These are phyloP conservation scores for Chiridota heheva DNA, from an alignment of 35 echinoderm and acorn worm genomes.

Conservation along the genomic window DNA sequence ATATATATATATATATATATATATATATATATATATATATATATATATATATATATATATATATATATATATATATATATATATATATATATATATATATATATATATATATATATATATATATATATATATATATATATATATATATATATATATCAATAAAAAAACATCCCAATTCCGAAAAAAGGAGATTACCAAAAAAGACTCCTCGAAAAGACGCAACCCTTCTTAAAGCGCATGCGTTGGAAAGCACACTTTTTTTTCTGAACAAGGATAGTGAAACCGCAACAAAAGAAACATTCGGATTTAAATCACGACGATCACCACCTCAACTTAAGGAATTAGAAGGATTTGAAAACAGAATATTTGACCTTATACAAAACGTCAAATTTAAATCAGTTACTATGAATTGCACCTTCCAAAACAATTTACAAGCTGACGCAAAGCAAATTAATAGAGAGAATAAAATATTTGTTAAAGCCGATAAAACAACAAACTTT, in stretches of 20 bases:
- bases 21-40: no score
- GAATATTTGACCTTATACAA: not conserved
- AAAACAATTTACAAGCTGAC: not conserved
- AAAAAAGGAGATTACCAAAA: not conserved
- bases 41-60: no score
- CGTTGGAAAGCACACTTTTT: not conserved
- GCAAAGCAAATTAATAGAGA: not conserved
- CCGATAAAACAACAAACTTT: constrained; percentile 9
- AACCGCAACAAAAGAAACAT: no score
- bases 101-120: no score
- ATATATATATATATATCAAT: no score
- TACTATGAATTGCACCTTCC: not conserved
- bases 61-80: no score
- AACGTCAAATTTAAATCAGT: not conserved
- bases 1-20: no score
- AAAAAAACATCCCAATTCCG: constrained; percentile 22
- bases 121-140: no score
- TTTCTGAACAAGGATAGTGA: no score
- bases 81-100: no score
- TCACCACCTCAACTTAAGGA: not conserved
- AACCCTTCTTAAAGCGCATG: not conserved
- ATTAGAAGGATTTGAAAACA: not conserved
- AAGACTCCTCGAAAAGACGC: not conserved
- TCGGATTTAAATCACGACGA: no score
- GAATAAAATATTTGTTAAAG: not conserved